Base-by-base conservation (phyloP, 2,797 vertebrate species). In the Sebastes hubbsi region DNA sequence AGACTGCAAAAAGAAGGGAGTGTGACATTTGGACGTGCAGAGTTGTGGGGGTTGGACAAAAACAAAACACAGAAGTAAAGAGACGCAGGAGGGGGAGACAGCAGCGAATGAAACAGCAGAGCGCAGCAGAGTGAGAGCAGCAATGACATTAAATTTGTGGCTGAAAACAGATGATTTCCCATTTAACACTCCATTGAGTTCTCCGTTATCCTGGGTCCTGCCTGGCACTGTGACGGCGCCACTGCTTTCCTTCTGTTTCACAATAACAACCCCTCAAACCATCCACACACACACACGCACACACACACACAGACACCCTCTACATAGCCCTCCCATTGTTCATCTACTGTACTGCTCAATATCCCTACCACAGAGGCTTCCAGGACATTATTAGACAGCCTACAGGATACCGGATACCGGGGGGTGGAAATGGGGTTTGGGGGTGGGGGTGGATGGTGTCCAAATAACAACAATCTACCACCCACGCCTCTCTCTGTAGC, bases 101-200 rank as follows among this genome's bases (percentile, higher is more conserved):
- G 77, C 69, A 66, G 68, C 49, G 72, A 80, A 74, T 65, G 65
- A 80, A 90, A 88, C 49, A 77, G 85, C 72, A 66, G 73, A 77
- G 76, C 42, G 61, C 55, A 77, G 74, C 81, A 79, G 75, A 88
- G 90, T 80, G 92, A 93, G 93, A 89, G 91, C 94, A 91, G 87
- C 94, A 95, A 96, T 95, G 92, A 94, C 95, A 92, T 95, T 94
- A 95, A 95, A 96, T 91, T 94, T 94, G 96, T 90, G 95, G 94
- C 92, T 95, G 94, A 95, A 97, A 98, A 96, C 95, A 96, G 94
- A 96, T 95, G 86, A 97, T 96, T 97, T 97, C 93, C 92, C 95
- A 96, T 97, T 98, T 97, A 97, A 96, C 97, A 97, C 95, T 95
- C 91, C 95, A 97, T 97, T 97, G 96, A 96, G 89, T 90, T 96